Percentiles rank a stretch among this genome's conserved stretches.
phyloP scores from a whole-genome alignment of 64 coral and sea anemone genomes.

The Anthopleura sola region DNA sequence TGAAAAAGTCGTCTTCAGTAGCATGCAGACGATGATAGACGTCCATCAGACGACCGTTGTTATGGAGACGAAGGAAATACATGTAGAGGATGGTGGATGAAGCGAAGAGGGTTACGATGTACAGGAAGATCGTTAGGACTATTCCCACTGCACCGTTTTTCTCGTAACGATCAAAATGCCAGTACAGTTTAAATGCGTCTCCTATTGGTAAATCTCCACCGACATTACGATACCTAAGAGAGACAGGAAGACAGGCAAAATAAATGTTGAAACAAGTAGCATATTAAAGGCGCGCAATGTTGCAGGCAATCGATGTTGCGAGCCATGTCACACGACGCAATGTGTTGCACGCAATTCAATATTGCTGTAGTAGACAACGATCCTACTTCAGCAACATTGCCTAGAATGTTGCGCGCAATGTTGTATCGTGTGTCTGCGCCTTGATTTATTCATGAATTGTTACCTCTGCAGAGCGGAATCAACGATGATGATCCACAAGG shows the following conservation, averaged over 20 bases:
- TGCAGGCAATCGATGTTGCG: no score
- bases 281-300: not conserved
- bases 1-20: slow-evolving; percentile 83
- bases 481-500: slow-evolving; percentile 89
- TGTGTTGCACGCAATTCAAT: no score
- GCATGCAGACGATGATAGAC: slow-evolving; percentile 92
- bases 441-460: not conserved
- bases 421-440: no score
- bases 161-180: slow-evolving; percentile 95
- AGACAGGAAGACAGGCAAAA: not conserved
- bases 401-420: no score
- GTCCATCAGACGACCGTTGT: slow-evolving; percentile 91
- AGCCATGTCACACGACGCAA: no score
- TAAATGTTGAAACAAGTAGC: not conserved
- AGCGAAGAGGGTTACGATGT: slow-evolving; percentile 83
- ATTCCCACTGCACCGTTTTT: slow-evolving; percentile 95
- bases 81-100: slow-evolving; percentile 83
- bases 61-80: slow-evolving; percentile 90
- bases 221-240: slow-evolving; percentile 55
- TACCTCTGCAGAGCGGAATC: slow-evolving; percentile 82
- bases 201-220: slow-evolving; percentile 91
- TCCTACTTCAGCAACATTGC: no score
- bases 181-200: slow-evolving; percentile 97
- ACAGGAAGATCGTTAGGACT: slow-evolving; percentile 84
- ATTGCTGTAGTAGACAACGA: no score